These are phyloP conservation scores for Gerris lacustris DNA, from an alignment of 2,888 invertebrate genomes.

Conservation along the genomic window DNA sequence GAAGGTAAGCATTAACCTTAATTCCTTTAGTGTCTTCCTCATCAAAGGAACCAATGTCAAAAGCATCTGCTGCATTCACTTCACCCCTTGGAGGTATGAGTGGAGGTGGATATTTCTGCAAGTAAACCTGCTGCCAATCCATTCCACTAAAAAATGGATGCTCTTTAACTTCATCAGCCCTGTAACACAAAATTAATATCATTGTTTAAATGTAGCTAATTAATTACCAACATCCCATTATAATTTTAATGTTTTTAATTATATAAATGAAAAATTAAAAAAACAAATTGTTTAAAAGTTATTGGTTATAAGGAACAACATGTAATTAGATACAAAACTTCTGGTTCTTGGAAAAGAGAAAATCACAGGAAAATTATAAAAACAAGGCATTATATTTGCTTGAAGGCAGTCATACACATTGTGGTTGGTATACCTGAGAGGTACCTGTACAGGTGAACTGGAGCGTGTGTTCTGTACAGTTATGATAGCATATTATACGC, in stretches of 20 bases:
- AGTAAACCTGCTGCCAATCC: constrained; percentile 98
- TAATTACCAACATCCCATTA: neutral
- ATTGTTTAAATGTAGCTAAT: neutral
- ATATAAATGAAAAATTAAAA: neutral
- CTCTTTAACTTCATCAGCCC: constrained; percentile 93
- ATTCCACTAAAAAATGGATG: constrained; percentile 95
- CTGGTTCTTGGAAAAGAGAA: no score
- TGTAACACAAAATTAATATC: constrained; percentile 36
- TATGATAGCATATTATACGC: no score
- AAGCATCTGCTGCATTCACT: constrained; percentile 99
- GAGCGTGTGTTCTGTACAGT: no score
- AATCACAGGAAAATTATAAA: no score
- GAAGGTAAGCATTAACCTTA: constrained; percentile 47
- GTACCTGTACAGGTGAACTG: no score
- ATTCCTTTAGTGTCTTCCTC: constrained; percentile 99
- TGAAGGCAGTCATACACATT: no score
- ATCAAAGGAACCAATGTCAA: constrained; percentile 98
- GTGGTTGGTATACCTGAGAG: no score
- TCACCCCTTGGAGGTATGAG: constrained; percentile 96
- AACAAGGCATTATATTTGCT: no score
- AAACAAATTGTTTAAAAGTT: no score
- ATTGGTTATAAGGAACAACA: no score
- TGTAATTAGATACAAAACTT: no score
- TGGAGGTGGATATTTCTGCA: constrained; percentile 96
- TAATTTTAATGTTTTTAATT: no score